phyloP scores from a whole-genome alignment of 2,797 vertebrate genomes.

The Sparidentex hasta region DNA sequence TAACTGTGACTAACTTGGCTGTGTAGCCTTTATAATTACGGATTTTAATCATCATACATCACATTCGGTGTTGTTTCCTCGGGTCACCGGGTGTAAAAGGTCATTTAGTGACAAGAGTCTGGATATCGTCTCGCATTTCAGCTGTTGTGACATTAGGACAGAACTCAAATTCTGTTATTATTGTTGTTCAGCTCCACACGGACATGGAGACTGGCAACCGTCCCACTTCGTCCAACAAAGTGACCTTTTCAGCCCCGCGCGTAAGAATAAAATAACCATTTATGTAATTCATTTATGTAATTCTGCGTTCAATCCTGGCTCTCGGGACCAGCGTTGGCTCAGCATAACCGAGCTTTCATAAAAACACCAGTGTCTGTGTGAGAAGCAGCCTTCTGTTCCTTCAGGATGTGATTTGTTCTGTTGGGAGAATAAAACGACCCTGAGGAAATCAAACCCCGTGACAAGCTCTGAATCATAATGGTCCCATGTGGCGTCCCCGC shows the following conservation, averaged over 20 bases:
- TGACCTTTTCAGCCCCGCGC: neutral
- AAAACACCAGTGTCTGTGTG: neutral
- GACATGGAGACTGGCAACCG: neutral
- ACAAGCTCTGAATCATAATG: slow-evolving; percentile 29
- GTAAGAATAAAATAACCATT: too few species aligned
- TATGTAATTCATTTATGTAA: too few species aligned
- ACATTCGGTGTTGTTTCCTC: too few species aligned
- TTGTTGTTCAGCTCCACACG: neutral
- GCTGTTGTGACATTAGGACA: too few species aligned
- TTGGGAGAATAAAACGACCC: slow-evolving; percentile 13
- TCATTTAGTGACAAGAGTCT: too few species aligned
- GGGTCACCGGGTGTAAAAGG: too few species aligned
- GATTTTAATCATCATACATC: too few species aligned
- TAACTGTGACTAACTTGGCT: too few species aligned
- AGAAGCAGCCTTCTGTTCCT: neutral
- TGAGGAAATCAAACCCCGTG: slow-evolving; percentile 27
- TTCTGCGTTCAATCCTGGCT: neutral
- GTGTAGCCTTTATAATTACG: too few species aligned
- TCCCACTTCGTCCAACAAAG: neutral
- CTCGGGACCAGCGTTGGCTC: neutral
- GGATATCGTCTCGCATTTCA: too few species aligned
- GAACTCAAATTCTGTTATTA: too few species aligned
- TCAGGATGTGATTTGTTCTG: slow-evolving; percentile 1
- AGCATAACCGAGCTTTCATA: neutral
- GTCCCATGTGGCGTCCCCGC: slow-evolving; percentile 9